A percentile compares a stretch with the other conserved stretches of the same genome.
Conservation (phyloP, 2,113 vertebrate genomes). For the Hystrix cristata region DNA sequence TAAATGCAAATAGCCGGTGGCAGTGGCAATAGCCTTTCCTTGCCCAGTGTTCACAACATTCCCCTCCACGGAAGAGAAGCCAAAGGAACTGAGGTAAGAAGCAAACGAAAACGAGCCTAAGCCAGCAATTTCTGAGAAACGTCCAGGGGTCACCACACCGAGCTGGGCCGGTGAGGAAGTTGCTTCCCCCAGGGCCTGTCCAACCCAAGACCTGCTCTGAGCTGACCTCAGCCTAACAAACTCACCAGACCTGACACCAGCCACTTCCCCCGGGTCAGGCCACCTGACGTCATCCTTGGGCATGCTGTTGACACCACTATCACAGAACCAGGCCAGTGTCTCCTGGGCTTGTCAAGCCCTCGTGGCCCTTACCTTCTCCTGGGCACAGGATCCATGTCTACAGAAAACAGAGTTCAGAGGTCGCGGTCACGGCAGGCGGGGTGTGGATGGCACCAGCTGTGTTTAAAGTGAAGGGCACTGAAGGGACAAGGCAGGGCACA, state of each 20-base stretch:
- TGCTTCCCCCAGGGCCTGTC: fast-evolving
- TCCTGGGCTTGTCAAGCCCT: neutral
- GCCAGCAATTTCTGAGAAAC: constrained; percentile 1
- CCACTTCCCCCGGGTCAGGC: neutral
- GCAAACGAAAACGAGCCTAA: neutral
- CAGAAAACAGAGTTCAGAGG: neutral
- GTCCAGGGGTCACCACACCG: neutral
- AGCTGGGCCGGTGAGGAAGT: fast-evolving
- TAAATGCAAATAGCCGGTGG: neutral
- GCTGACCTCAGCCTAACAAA: neutral
- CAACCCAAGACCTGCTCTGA: neutral
- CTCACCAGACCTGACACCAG: neutral
- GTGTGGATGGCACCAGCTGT: neutral
- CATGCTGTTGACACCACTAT: neutral
- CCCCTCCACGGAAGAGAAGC: neutral
- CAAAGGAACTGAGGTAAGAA: neutral
- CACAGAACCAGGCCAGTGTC: neutral
- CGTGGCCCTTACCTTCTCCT: neutral
- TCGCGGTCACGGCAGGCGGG: neutral
- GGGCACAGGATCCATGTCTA: neutral
- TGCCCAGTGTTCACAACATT: neutral
- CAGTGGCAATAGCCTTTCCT: neutral
- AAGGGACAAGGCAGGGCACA: neutral
- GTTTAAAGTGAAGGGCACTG: neutral
- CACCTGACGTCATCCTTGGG: neutral